These are phyloP conservation scores for Liodrosophila aerea DNA, from an alignment of 2,888 invertebrate genomes.

Conservation along the genomic window DNA sequence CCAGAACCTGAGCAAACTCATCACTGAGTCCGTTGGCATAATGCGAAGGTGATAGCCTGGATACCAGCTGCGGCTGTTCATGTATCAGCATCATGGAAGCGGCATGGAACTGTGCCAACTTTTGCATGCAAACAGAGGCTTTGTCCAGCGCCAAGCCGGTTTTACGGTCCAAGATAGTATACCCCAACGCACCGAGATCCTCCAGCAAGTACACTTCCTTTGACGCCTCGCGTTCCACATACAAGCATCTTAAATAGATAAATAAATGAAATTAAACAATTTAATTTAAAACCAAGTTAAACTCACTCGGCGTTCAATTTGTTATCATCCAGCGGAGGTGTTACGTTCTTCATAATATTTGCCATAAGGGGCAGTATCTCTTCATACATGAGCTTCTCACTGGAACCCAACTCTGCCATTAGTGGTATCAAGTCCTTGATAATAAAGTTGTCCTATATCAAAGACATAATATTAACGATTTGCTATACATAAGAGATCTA, in stretches of 20 bases:
- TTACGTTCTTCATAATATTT: slow-evolving; percentile 33
- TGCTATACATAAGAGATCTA: too few relatives aligned
- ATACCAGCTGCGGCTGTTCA: slow-evolving; percentile 46
- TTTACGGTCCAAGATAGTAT: slow-evolving; percentile 83
- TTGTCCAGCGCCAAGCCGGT: slow-evolving; percentile 83
- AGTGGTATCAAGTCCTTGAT: slow-evolving; percentile 67
- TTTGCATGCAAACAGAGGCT: slow-evolving; percentile 82
- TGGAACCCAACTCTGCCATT: slow-evolving; percentile 61
- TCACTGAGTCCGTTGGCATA: slow-evolving; percentile 50
- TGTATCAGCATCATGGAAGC: slow-evolving; percentile 83
- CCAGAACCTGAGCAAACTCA: slow-evolving; percentile 33
- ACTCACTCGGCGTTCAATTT: slow-evolving; percentile 67
- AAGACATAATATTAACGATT: too few relatives aligned
- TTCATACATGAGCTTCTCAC: slow-evolving; percentile 64
- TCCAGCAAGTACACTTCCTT: slow-evolving; percentile 76
- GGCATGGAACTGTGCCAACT: slow-evolving; percentile 84
- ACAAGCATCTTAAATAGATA: slow-evolving; percentile 52
- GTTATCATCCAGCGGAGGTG: slow-evolving; percentile 10
- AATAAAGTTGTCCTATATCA: slow-evolving; percentile 45
- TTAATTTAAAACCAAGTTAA: background rate
- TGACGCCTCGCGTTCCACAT: slow-evolving; percentile 39
- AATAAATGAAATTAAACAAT: background rate
- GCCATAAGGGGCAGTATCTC: slow-evolving; percentile 64
- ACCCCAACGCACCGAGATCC: slow-evolving; percentile 83
- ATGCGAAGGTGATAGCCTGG: slow-evolving; percentile 41